Evolutionary conservation across 2,888 invertebrate genomes (phyloP), one percentile per base, ranked within the genome.

Genomic region (Therioaphis trifolii): DNA sequence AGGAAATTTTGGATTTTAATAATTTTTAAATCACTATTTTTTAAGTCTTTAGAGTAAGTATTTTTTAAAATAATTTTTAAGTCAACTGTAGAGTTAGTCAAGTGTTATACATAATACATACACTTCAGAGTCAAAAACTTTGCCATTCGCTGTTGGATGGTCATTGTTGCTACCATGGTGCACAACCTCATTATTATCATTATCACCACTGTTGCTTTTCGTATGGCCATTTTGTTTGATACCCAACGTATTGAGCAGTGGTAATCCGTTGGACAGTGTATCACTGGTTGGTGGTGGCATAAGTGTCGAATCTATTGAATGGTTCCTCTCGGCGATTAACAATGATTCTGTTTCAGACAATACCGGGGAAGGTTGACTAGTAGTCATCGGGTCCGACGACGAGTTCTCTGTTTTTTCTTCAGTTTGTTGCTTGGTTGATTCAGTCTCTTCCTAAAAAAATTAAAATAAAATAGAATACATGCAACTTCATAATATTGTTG

Each of bases 221-320:
- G 63, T n/a, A 74, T 52, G 82, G n/a, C 82, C 82, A 18, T 82
- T 82, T 63, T 82, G 82, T 74, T 82, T 82, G 4, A 68, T 24
- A 69, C 55, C n/a, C 1, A 68, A 40, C 15, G 55, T 24, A 40
- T 78, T 21, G 24, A 68, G 61, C 11, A 58, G 14, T 12, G 21
- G 58, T 7, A 55, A 35, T 55, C 78, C 78, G 21, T 79, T 69
- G 14, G 78, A 79, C n/a, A 69, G 27, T 4, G 12, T 14, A 0
- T 79, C 55, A 7, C 55, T 55, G 4, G 61, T 29, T 24, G 27
- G 24, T 4, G 18, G n/a, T 27, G 52, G 43, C 14, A 35, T 29
- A 35, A 29, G 18, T 2, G 49, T 63, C 14, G 29, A 55, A 4
- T 61, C n/a, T 18, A 27, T 69, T 5, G 69, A 72, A 52, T 82